Base-by-base conservation (phyloP, 2,888 invertebrate genomes). In the Orthosia cruda region DNA sequence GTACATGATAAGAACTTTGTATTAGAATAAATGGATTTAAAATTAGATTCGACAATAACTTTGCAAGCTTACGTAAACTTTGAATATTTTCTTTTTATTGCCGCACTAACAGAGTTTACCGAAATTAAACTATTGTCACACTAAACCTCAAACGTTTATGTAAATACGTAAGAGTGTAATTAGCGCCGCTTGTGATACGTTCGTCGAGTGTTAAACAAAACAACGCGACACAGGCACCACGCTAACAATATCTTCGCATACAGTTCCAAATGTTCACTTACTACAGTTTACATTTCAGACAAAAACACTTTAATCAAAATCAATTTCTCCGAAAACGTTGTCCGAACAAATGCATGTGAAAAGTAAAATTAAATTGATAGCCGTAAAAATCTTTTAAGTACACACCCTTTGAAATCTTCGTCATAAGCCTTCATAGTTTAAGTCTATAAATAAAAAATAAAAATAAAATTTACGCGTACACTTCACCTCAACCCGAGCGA, bases 371-470 rank as follows among this genome's bases (percentile, higher is more conserved):
- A n/a, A n/a, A 52, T 54, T 12, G 71, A 26, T 7, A 20, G 49
- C 4, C 9, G 40, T 49, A 18, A 54, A 74, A 49, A 26, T 26
- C 54, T 50, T 16, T 18, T 55, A 49, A 32, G 13, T 75, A 86
- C 88, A 40, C 71, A 89, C 89, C 89, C 81, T 20, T 77, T 74
- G n/a, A 63, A 61, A 23, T 85, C 82, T 55, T 82, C 86, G 16
- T 84, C 84, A 65, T 65, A 65, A 16, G 84, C 63, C 74, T 83
- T 86, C 89, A 89, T 90, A 20, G 57, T 55, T 12, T 55, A 40
- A 71, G 16, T 52, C 1, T 68, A 52, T 18, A 3, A 52, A 58
- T 63, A 18, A 16, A 67, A 47, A 23, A 67, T 50, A 5, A 54
- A 73, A 68, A n/a, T n/a, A n/a, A n/a, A n/a, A n/a, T n/a, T n/a